Conservation (phyloP, 35 echinoderm and acorn worm genomes). For the Heliocidaris erythrogramma region DNA sequence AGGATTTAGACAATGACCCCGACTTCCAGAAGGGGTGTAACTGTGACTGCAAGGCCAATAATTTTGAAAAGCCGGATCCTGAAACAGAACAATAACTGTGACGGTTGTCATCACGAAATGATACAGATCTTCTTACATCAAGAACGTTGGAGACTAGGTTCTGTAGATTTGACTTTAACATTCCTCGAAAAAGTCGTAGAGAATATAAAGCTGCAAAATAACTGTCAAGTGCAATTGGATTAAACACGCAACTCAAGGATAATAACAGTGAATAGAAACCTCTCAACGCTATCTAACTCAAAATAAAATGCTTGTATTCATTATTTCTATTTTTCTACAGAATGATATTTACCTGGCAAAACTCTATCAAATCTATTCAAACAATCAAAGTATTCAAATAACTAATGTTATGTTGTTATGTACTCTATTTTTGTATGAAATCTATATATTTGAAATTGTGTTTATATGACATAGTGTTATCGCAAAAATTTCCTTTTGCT, state of each 20-base stretch:
- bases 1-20: slow-evolving; percentile 19
- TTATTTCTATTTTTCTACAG: not conserved
- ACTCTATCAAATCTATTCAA: slow-evolving; percentile 4
- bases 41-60: not conserved
- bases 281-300: not conserved
- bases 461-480: not conserved
- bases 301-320: not conserved
- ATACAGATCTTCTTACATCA: not conserved
- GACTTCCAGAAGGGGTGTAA: not conserved
- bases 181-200: not conserved
- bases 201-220: slow-evolving; percentile 8
- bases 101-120: not conserved
- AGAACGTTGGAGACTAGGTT: not conserved
- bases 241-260: not conserved
- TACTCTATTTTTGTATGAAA: slow-evolving; percentile 8
- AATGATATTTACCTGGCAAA: not conserved
- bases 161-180: not conserved
- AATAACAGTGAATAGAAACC: not conserved
- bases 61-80: slow-evolving; percentile 5
- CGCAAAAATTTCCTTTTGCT: not conserved
- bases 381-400: not conserved
- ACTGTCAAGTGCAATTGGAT: not conserved
- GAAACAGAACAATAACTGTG: slow-evolving; percentile 35
- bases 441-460: not conserved
- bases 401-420: not conserved